Evolutionary conservation across 2,888 invertebrate species (phyloP), one percentile per base, ranked within the genome.

Genomic region (Zygothrica quintamaculata): DNA sequence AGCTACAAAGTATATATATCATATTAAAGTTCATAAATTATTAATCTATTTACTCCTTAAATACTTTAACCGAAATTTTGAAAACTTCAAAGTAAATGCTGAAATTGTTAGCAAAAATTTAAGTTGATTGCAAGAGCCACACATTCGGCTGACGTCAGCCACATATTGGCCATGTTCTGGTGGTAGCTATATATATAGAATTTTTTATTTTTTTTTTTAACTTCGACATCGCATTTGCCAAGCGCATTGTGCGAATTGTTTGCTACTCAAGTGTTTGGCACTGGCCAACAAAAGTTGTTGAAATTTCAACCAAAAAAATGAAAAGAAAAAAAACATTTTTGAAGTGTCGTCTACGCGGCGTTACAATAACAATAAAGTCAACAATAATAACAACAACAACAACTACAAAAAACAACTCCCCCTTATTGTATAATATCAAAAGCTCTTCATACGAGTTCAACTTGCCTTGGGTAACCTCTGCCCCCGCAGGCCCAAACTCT

Each of bases 291-390:
- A 85, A 81, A 67, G 84, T 74, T 77, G 86, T 86, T 84, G 82
- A 58, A 73, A 61, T 48, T 53, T 61, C 59, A 64, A 46, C n/a
- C 16, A 36, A 50, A 47, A 31, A 48, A 26, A 18, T 6, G 7
- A 42, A 50, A 29, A 25, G 12, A 65, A 50, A 47, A 55, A 51
- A 57, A 50, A 65, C 67, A 74, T 74, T 81, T 78, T 75, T 75
- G 81, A 81, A 82, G 79, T 82, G 74, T 52, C 80, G 85, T 68
- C 80, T 73, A 62, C 79, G 74, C 61, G 61, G 67, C 80, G 65
- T 76, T 85, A 79, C 86, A 80, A 85, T 80, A 80, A 82, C 84
- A 85, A 79, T 80, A 74, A 75, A 78, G 71, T 73, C 74, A 76
- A 70, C 66, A 80, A 76, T 65, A 85, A 85, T 81, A 82, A 67